Conservation (phyloP, 2,888 invertebrate species). For the Idaea dimidiata region DNA sequence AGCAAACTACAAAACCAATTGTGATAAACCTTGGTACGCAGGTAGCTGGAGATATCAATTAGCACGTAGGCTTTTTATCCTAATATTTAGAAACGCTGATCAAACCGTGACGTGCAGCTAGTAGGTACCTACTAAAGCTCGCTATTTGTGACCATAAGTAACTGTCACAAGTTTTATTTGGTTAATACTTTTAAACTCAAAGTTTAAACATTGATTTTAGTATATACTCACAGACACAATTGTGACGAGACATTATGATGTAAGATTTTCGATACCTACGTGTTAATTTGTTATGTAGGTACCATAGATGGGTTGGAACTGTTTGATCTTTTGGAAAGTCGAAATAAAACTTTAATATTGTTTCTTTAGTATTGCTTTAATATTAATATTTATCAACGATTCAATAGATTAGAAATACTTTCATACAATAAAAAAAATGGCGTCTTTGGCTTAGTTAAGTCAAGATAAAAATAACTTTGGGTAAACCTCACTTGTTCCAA, state of each 20-base stretch:
- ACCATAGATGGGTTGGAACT: conserved; percentile 16
- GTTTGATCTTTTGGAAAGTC: conserved; percentile 24
- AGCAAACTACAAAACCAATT: too few species aligned
- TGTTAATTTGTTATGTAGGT: conserved; percentile 42
- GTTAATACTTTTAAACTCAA: conserved; percentile 61
- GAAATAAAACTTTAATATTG: not conserved
- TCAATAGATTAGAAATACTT: too few species aligned
- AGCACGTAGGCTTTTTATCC: not conserved
- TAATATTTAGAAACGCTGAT: not conserved
- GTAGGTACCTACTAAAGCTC: conserved; percentile 50
- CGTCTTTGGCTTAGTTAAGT: too few species aligned
- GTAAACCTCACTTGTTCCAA: too few species aligned
- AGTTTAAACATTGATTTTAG: too few species aligned
- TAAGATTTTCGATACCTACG: conserved; percentile 34
- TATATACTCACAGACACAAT: conserved; percentile 48
- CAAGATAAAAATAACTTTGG: too few species aligned
- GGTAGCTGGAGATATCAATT: too few species aligned
- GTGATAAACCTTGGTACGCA: too few species aligned
- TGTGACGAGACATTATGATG: conserved; percentile 34
- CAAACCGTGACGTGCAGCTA: not conserved
- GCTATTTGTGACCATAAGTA: conserved; percentile 69
- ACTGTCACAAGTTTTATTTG: conserved; percentile 56
- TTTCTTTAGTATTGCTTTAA: too few species aligned
- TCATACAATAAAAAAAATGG: too few species aligned
- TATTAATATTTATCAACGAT: too few species aligned